Conservation (phyloP, 35 echinoderm and acorn worm genomes). For the Heliocidaris erythrogramma region DNA sequence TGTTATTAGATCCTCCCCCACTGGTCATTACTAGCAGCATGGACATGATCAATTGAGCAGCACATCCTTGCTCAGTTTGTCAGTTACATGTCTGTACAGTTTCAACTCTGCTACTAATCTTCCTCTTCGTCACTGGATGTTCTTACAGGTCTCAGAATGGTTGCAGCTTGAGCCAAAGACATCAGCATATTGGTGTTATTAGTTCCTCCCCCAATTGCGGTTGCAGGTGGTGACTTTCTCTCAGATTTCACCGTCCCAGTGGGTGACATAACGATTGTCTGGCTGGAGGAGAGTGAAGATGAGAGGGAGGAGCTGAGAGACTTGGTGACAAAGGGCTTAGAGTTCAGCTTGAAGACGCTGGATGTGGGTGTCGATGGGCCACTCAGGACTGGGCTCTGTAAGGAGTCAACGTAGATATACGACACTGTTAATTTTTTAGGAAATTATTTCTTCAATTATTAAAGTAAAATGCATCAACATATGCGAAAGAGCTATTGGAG, state of each 20-base stretch:
- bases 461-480: too few species aligned
- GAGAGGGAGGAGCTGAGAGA: neutral
- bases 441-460: too few species aligned
- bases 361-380: conserved; percentile 40
- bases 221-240: neutral
- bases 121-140: conserved; percentile 1
- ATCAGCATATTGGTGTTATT: conserved; percentile 81
- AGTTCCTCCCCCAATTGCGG: neutral
- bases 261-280: conserved; percentile 41
- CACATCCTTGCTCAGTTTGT: too few species aligned
- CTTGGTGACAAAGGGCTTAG: neutral
- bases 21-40: too few species aligned
- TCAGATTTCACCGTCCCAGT: conserved; percentile 3
- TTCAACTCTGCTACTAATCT: neutral
- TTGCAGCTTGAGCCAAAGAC: conserved; percentile 95
- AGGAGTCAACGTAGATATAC: neutral
- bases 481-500: too few species aligned
- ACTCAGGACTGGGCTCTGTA: neutral
- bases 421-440: too few species aligned
- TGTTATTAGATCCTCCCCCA: neutral
- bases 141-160: conserved; percentile 74
- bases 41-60: too few species aligned
- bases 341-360: conserved; percentile 22
- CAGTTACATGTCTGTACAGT: neutral
- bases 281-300: neutral